Evolutionary conservation across 2,113 vertebrate genomes (phyloP).

Genomic region (Eudyptes chrysolophus): DNA sequence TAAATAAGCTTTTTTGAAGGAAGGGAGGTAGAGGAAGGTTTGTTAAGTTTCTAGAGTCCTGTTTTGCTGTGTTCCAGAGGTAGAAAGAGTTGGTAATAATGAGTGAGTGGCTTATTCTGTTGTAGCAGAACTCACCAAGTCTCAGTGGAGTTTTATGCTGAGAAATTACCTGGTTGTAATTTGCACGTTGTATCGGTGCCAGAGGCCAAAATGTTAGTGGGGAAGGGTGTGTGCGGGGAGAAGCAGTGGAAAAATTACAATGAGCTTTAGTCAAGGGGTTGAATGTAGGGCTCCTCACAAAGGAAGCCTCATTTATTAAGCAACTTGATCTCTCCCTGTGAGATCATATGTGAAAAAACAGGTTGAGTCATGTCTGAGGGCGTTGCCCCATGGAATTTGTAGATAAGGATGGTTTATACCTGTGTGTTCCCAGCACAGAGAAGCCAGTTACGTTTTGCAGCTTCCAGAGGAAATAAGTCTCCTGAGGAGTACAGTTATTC

Average conservation of each 20-base stretch:
- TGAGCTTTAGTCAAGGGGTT: slow-evolving; percentile 4
- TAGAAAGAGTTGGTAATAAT: background rate
- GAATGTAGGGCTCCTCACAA: background rate
- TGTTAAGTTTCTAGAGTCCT: background rate
- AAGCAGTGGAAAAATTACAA: slow-evolving; percentile 24
- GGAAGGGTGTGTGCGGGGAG: background rate
- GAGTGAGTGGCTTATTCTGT: background rate
- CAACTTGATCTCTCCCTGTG: background rate
- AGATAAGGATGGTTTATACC: slow-evolving; percentile 20
- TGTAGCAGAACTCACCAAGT: background rate
- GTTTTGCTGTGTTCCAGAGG: background rate
- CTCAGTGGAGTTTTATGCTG: background rate
- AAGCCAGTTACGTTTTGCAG: slow-evolving; percentile 28
- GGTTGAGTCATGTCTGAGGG: slow-evolving; percentile 33
- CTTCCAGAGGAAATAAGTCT: background rate
- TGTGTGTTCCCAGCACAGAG: background rate
- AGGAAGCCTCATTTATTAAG: background rate
- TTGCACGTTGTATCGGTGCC: background rate
- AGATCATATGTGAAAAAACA: slow-evolving; percentile 43
- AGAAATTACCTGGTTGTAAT: background rate
- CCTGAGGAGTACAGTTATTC: slow-evolving; percentile 36
- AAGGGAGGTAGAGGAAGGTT: background rate
- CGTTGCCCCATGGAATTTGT: background rate
- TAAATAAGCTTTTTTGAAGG: background rate
- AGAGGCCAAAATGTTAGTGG: background rate